phyloP scores from a whole-genome alignment of 2,888 invertebrate species.

The Cyclophora albipunctata region DNA sequence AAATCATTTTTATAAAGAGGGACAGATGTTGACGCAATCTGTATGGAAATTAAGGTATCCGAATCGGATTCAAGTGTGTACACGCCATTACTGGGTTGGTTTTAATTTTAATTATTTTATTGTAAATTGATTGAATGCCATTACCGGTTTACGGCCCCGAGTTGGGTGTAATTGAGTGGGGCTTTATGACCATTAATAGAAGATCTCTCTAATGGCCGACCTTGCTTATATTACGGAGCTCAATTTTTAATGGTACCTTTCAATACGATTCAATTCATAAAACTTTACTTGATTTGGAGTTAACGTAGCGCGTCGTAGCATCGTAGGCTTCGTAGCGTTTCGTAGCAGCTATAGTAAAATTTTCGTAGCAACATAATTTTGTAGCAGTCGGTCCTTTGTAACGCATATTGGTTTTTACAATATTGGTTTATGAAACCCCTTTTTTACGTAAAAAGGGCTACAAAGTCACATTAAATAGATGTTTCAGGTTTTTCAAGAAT shows the following conservation, averaged over 20 bases:
- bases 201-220: constrained; percentile 7
- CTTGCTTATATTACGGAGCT: no score
- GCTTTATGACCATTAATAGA: constrained; percentile 15
- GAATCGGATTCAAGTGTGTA: constrained; percentile 9
- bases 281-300: not conserved
- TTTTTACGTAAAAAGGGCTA: no score
- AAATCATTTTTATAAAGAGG: constrained; percentile 14
- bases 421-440: no score
- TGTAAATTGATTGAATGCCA: constrained; percentile 18
- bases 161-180: constrained; percentile 14
- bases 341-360: no score
- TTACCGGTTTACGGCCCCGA: constrained; percentile 12
- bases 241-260: not conserved
- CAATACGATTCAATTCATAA: not conserved
- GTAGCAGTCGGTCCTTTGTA: no score
- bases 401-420: no score
- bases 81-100: constrained; percentile 7
- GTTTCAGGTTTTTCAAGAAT: no score
- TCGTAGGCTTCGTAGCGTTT: no score
- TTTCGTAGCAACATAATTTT: no score
- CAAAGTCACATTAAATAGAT: no score
- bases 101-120: constrained; percentile 20
- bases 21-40: constrained; percentile 17
- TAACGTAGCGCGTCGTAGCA: no score
- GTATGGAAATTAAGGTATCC: constrained; percentile 16